Conservation (phyloP, 2,797 vertebrate species). For the Cossypha niveicapilla region DNA sequence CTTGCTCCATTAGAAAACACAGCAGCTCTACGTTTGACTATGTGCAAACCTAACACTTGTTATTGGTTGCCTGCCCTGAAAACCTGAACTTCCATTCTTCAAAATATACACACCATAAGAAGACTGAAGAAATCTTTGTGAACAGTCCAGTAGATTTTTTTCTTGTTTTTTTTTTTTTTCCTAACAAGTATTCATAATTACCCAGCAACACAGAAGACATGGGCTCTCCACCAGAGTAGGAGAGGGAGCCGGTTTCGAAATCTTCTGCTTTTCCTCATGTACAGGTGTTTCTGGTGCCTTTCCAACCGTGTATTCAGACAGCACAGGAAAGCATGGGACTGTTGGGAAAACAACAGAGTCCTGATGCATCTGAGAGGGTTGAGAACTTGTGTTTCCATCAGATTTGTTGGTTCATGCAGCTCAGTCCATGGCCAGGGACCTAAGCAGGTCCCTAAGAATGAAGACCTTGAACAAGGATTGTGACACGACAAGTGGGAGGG, state of each 20-base stretch:
- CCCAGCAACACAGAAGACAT: neutral
- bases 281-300: neutral
- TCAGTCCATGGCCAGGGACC: neutral
- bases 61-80: neutral
- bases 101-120: accelerated
- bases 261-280: neutral
- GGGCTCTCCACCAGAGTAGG: neutral
- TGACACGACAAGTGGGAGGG: neutral
- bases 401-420: neutral
- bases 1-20: neutral
- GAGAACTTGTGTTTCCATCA: neutral
- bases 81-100: neutral
- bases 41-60: neutral
- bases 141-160: neutral
- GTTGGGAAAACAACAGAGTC: neutral
- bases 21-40: neutral
- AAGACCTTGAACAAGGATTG: neutral
- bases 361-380: neutral
- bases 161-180: neutral
- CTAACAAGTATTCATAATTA: neutral
- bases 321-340: neutral
- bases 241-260: neutral
- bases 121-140: neutral
- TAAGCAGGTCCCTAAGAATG: neutral
- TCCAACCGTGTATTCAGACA: neutral